phyloP scores from a whole-genome alignment of 2,888 invertebrate species.

The Tupiocoris notatus region DNA sequence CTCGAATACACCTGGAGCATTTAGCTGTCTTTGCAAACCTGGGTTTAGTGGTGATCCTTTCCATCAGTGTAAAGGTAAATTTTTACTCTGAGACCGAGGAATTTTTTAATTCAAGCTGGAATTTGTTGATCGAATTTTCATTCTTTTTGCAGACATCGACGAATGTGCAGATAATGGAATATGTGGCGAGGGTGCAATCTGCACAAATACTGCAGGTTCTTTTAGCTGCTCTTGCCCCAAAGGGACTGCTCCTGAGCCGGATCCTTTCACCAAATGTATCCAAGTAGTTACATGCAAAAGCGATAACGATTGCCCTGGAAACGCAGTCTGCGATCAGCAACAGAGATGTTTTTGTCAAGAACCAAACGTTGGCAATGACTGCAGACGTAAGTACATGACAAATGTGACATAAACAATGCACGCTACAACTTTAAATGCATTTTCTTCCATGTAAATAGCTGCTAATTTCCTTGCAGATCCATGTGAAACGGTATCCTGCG shows the following conservation, averaged over 20 bases:
- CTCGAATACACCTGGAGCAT: constrained; percentile 76
- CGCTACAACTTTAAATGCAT: not conserved
- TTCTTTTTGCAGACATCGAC: constrained; percentile 65
- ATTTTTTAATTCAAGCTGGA: not conserved
- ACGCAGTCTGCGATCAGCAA: constrained; percentile 76
- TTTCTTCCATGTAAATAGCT: not conserved
- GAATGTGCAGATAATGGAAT: constrained; percentile 68
- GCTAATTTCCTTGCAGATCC: constrained; percentile 69
- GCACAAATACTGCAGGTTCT: constrained; percentile 74
- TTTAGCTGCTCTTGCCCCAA: constrained; percentile 79
- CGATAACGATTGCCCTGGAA: constrained; percentile 82
- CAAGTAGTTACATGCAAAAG: constrained; percentile 74
- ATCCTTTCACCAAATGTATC: constrained; percentile 76
- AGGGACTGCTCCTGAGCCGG: constrained; percentile 78
- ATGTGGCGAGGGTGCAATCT: constrained; percentile 79
- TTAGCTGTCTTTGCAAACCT: constrained; percentile 75
- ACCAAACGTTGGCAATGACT: constrained; percentile 87
- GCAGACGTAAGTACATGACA: constrained; percentile 71
- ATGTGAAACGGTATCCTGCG: constrained; percentile 80
- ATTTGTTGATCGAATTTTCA: not conserved
- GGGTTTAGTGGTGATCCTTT: constrained; percentile 84
- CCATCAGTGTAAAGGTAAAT: constrained; percentile 65
- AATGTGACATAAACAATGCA: not conserved
- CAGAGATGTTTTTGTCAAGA: constrained; percentile 83
- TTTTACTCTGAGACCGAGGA: not conserved